Base-by-base conservation (phyloP, 2,888 invertebrate genomes). In the Celastrina argiolus region DNA sequence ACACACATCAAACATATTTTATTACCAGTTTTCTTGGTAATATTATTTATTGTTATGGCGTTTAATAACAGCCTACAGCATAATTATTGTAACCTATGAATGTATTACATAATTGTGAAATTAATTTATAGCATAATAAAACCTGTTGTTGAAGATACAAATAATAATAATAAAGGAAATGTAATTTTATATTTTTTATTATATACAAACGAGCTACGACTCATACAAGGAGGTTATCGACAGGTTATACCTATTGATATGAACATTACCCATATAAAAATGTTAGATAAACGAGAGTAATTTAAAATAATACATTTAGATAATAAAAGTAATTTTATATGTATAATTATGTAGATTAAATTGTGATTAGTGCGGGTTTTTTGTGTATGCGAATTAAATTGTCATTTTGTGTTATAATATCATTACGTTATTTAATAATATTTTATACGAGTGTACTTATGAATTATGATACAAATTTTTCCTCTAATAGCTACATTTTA, bases 321-420 rank as follows among this genome's bases (percentile, higher is more conserved):
- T 61, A 26, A 12, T 41, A 51, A 41, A 61, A 66, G 61, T 58
- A 42, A 42, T 64, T 66, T 56, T 58, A 64, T 66, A 39, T 42
- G 65, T 65, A 67, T 65, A 65, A 61, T 41, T 69, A 66, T 8
- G 59, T 18, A 59, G 36, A 59, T 59, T 34, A 36, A 36, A 59
- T 59, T 59, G 59, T 34, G 34, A 59, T 59, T 59, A 59, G 28
- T 10, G 18, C 59, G 16, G 31, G 59, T 16, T 59, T 34, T 36
- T 58, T 18, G 59, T 59, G 65, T 34, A 26, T 65, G 64, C 66
- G 64, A 66, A 61, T 68, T 67, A 26, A 71, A 34, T 34, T n/a
- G 10, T 36, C n/a, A 16, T 36, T 16, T n/a, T n/a, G n/a, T 59
- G 16, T 45, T 18, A 36, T 31, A 16, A 2, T n/a, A n/a, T n/a